These are phyloP conservation scores for Phanerotoma sp. DNA, from an alignment of 2,888 invertebrate genomes.

Conservation along the genomic window DNA sequence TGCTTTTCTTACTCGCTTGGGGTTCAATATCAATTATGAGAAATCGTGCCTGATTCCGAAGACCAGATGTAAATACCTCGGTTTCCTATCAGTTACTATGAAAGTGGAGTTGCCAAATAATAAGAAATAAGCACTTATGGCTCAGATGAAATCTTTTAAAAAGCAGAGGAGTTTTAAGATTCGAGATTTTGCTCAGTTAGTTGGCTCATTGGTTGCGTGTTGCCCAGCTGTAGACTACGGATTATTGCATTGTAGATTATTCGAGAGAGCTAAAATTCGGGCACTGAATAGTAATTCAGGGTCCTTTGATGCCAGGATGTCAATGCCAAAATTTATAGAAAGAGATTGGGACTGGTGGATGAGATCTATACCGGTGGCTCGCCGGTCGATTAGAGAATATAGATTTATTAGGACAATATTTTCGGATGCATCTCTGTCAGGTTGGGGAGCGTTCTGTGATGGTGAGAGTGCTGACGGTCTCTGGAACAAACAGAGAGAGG, in stretches of 20 bases:
- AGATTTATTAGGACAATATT: conserved; percentile 13
- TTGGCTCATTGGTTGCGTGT: conserved; percentile 16
- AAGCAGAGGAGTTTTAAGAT: conserved; percentile 14
- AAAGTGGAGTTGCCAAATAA: conserved; percentile 17
- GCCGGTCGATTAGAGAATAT: conserved; percentile 14
- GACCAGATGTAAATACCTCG: conserved; percentile 19
- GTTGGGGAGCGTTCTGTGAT: conserved; percentile 26
- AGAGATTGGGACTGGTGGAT: conserved; percentile 26
- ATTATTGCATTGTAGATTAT: conserved; percentile 12
- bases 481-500: conserved; percentile 27
- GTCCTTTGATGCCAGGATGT: conserved; percentile 22
- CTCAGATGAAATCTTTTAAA: conserved; percentile 10
- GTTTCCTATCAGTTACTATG: conserved; percentile 19
- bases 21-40: conserved; percentile 17
- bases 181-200: conserved; percentile 22
- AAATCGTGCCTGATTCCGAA: conserved; percentile 18
- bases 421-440: conserved; percentile 20
- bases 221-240: conserved; percentile 26
- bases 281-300: conserved; percentile 10
- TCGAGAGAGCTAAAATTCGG: conserved; percentile 17
- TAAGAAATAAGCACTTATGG: conserved; percentile 7
- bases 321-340: conserved; percentile 8
- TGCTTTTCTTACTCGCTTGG: conserved; percentile 13
- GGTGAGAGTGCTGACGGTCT: conserved; percentile 22
- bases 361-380: conserved; percentile 6